phyloP scores from a whole-genome alignment of 2,888 invertebrate species.

The Drosophila demipolita region DNA sequence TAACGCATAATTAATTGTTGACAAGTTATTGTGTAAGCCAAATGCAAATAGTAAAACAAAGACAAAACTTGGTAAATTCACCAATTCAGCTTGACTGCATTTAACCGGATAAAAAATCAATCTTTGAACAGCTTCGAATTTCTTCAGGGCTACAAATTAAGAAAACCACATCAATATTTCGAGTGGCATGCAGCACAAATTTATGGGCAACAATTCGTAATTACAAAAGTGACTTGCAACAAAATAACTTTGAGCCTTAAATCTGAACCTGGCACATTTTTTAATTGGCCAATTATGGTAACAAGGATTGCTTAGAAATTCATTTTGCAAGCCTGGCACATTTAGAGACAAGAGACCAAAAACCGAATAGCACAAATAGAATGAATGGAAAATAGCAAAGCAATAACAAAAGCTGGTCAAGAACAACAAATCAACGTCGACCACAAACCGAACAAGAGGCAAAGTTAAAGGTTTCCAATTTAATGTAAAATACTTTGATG shows the following conservation, averaged over 20 bases:
- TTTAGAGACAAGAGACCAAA: constrained; percentile 58
- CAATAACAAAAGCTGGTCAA: constrained; percentile 13
- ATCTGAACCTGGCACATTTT: constrained; percentile 44
- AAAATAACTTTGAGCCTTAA: constrained; percentile 34
- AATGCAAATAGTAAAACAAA: background rate
- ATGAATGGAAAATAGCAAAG: constrained; percentile 20
- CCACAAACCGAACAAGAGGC: constrained; percentile 52
- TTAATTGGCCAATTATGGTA: constrained; percentile 74
- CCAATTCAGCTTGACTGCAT: background rate
- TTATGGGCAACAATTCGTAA: constrained; percentile 42
- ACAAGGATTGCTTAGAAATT: constrained; percentile 61
- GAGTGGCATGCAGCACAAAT: constrained; percentile 27
- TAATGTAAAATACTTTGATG: constrained; percentile 77
- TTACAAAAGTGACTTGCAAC: background rate
- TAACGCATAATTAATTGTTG: background rate
- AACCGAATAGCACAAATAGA: constrained; percentile 1
- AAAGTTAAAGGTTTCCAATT: constrained; percentile 59
- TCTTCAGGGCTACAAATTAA: background rate
- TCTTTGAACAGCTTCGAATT: background rate
- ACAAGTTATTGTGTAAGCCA: background rate
- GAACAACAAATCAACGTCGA: constrained; percentile 27
- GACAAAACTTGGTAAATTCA: background rate
- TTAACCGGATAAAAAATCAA: background rate
- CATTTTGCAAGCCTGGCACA: constrained; percentile 62
- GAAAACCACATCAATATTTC: background rate